Conservation (phyloP, 2,888 invertebrate genomes). For the Quadriops clusia region DNA sequence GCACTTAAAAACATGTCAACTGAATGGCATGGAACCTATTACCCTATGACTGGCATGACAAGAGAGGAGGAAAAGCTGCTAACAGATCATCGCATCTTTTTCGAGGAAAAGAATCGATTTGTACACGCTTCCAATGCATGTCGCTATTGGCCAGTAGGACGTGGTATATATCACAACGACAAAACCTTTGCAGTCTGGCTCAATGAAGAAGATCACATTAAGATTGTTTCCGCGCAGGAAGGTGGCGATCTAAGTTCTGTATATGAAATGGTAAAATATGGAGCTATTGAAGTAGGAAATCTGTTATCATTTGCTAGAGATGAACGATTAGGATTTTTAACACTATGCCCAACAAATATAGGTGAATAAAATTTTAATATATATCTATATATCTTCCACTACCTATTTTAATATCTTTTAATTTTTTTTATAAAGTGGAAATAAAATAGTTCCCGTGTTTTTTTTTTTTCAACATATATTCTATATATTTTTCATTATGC, state of each 20-base stretch:
- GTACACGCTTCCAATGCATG: slow-evolving; percentile 61
- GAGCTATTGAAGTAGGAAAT: slow-evolving; percentile 41
- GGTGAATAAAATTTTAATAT: no score
- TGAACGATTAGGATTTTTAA: slow-evolving; percentile 53
- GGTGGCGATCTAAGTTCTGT: slow-evolving; percentile 83
- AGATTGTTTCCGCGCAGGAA: slow-evolving; percentile 94
- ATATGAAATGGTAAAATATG: slow-evolving; percentile 39
- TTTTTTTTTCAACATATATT: no score
- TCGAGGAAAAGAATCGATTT: slow-evolving; percentile 89
- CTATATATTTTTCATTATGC: neutral
- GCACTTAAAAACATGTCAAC: slow-evolving; percentile 33
- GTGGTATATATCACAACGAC: slow-evolving; percentile 94
- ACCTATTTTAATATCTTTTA: no score
- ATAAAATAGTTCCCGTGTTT: no score
- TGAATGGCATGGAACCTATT: slow-evolving; percentile 86
- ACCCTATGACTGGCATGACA: slow-evolving; percentile 84
- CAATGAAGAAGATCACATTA: slow-evolving; percentile 95
- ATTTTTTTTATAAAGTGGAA: no score
- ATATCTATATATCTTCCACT: slow-evolving; percentile 2
- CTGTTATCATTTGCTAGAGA: slow-evolving; percentile 43
- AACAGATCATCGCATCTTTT: slow-evolving; percentile 93
- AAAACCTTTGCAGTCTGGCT: slow-evolving; percentile 96
- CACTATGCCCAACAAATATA: slow-evolving; percentile 63
- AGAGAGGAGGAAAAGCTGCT: slow-evolving; percentile 86
- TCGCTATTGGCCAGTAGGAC: slow-evolving; percentile 76